A percentile compares a stretch with the other conserved stretches of the same genome.
Evolutionary conservation across 2,113 vertebrate species (phyloP).

Genomic region (Nematolebias whitei): DNA sequence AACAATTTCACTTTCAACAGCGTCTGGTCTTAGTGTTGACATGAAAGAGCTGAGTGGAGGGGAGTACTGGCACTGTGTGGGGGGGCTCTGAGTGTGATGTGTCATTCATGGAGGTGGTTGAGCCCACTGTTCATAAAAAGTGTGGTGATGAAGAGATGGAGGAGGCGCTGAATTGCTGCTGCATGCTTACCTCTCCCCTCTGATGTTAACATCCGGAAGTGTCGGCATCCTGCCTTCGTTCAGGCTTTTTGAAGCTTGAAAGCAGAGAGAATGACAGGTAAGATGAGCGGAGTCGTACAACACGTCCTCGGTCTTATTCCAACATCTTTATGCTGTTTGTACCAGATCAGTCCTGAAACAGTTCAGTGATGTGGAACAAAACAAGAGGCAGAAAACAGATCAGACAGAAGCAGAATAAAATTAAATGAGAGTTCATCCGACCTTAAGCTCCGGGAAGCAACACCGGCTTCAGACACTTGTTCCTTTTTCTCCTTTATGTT

Average conservation of each 20-base stretch:
- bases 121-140: constrained; percentile 35
- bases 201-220: constrained; percentile 56
- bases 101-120: constrained; percentile 51
- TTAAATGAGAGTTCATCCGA: constrained; percentile 6
- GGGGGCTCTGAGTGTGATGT: constrained; percentile 41
- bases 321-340: constrained; percentile 8
- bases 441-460: constrained; percentile 7
- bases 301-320: constrained; percentile 10
- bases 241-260: constrained; percentile 45
- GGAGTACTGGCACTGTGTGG: constrained; percentile 12
- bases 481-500: constrained; percentile 3
- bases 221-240: constrained; percentile 55
- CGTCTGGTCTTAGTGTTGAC: not conserved
- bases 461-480: constrained; percentile 1
- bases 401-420: constrained; percentile 7
- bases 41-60: constrained; percentile 9
- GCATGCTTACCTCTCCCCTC: constrained; percentile 51
- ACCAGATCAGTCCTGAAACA: constrained; percentile 24
- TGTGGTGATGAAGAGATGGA: constrained; percentile 42
- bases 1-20: not conserved
- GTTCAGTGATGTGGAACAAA: constrained; percentile 13
- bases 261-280: constrained; percentile 28
- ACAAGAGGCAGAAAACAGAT: constrained; percentile 25
- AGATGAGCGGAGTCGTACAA: constrained; percentile 21
- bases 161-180: constrained; percentile 49